Conservation (phyloP, 2,797 vertebrate species). For the Cirrhinus mrigala region DNA sequence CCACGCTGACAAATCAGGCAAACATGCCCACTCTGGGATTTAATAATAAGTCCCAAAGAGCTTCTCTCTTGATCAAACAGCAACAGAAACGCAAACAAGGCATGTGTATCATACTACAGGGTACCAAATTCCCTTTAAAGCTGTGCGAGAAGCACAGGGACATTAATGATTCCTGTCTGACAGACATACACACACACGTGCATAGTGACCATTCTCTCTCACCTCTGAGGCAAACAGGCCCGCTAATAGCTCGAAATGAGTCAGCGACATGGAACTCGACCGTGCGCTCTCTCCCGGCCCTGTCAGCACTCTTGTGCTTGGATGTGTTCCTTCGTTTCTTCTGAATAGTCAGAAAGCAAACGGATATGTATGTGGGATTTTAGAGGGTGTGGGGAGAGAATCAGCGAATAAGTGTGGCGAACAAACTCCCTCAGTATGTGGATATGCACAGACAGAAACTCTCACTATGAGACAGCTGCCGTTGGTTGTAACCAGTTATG, state of each 20-base stretch:
- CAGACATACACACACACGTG: constrained; percentile 10
- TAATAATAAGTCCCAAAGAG: neutral
- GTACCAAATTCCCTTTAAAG: neutral
- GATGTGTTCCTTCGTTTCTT: neutral
- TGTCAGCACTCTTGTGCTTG: constrained; percentile 15
- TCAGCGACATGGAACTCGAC: constrained; percentile 45
- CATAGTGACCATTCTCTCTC: constrained; percentile 36
- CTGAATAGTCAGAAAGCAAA: constrained; percentile 12
- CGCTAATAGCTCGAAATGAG: neutral
- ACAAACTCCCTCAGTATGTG: neutral
- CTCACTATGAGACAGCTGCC: neutral
- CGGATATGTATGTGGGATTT: neutral
- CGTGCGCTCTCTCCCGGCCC: neutral
- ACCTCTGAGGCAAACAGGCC: constrained; percentile 18
- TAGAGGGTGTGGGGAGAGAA: neutral
- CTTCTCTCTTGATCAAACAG: neutral
- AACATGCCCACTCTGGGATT: constrained; percentile 11
- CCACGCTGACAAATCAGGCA: constrained; percentile 2
- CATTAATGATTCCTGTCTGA: neutral
- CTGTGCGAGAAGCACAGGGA: neutral
- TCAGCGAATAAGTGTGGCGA: neutral
- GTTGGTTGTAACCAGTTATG: neutral
- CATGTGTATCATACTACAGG: neutral
- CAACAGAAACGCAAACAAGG: neutral
- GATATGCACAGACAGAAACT: neutral